These are phyloP conservation scores for Columba livia DNA, from an alignment of 2,113 vertebrate genomes.

Conservation along the genomic window DNA sequence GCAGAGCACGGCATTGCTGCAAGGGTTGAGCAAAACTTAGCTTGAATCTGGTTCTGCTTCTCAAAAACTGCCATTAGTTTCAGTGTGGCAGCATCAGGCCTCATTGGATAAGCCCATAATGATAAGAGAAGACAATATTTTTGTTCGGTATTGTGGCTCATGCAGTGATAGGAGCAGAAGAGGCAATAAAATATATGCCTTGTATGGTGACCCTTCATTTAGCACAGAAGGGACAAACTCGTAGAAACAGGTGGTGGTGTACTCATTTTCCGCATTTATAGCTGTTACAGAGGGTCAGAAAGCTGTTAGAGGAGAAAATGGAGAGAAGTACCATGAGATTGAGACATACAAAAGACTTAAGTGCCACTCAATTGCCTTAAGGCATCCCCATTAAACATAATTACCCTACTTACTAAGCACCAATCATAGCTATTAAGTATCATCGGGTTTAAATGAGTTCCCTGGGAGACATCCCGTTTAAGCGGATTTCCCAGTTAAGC, in stretches of 20 bases:
- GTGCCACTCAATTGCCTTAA: slow-evolving; percentile 67
- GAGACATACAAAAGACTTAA: slow-evolving; percentile 64
- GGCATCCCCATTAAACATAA: slow-evolving; percentile 71
- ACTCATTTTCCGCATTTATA: slow-evolving; percentile 32
- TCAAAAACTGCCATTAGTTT: slow-evolving; percentile 4
- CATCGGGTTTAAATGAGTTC: slow-evolving; percentile 71
- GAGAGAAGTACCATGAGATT: slow-evolving; percentile 60
- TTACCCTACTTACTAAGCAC: slow-evolving; percentile 72
- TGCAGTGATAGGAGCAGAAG: neutral
- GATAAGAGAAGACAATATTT: slow-evolving; percentile 30
- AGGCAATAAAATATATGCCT: neutral
- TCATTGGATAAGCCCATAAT: neutral
- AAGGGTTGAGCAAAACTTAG: neutral
- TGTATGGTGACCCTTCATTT: neutral
- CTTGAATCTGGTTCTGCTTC: neutral
- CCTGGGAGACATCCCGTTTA: slow-evolving; percentile 66
- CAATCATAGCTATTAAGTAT: slow-evolving; percentile 71
- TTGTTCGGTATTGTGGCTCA: neutral
- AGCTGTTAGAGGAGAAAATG: slow-evolving; percentile 61
- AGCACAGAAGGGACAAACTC: slow-evolving; percentile 38
- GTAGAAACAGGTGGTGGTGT: slow-evolving; percentile 48
- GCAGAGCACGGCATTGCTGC: neutral
- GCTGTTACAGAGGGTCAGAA: slow-evolving; percentile 54
- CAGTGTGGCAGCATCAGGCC: neutral
- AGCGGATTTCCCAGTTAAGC: slow-evolving; percentile 63